Evolutionary conservation across 2,113 vertebrate genomes (phyloP), one percentile per base, ranked within the genome.

Genomic region (Oostethus manadensis): DNA sequence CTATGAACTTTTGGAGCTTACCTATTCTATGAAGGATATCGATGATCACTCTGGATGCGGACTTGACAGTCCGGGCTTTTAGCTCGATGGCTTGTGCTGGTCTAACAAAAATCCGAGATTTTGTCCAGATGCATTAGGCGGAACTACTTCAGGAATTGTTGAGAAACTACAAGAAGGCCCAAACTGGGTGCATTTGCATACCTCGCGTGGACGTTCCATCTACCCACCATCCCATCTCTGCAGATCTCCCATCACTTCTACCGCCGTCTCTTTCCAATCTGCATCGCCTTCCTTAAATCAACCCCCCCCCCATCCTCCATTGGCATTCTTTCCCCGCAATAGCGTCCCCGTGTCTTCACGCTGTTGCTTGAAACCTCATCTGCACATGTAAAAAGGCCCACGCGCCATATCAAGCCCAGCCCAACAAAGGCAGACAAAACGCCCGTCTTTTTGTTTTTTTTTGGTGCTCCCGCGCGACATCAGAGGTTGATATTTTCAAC

Each of bases 351-450:
- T 53, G 77, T 74, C 79, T 87, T 79, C 78, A 66, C 77, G 76
- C 81, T 76, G 80, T 86, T 85, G 82, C 77, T 86, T 78, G 81
- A 88, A 88, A 87, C 70, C 79, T 87, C 85, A 84, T 86, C 84
- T 80, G 82, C 80, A 74, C 79, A 84, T 83, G 84, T 80, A 79
- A 88, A 87, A 88, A 87, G 82, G 82, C 80, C 78, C 72, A 76
- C 64, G 66, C 74, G 18, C 84, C 82, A 85, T 86, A 86, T 88
- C 86, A 86, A 88, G 86, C 86, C 68, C 62, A 8, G 74, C 40
- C 80, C 78, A 64, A 84, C 82, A 86, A 86, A 86, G 84, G 83
- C 85, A 87, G 86, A 87, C 86, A 87, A 85, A 87, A 89, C 74
- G 74, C 84, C 71, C 62, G 74, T 78, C 81, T 84, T 75, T 68